These are phyloP conservation scores for Bujurquina vittata DNA, from an alignment of 2,113 vertebrate species.

Conservation along the genomic window DNA sequence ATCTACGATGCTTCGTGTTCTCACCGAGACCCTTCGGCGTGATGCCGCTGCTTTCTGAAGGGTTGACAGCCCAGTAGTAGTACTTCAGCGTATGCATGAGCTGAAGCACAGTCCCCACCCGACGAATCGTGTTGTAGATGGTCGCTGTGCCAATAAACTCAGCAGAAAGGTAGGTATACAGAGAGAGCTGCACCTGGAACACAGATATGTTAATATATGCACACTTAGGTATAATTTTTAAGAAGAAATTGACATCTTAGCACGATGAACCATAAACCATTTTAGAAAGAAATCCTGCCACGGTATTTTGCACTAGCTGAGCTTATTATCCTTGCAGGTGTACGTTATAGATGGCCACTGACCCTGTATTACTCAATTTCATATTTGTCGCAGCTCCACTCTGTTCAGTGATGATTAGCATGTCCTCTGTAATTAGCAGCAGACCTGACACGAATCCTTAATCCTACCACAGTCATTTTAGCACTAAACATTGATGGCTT, in stretches of 20 bases:
- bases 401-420: slow-evolving; percentile 55
- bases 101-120: slow-evolving; percentile 94
- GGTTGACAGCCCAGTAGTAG: slow-evolving; percentile 96
- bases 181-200: slow-evolving; percentile 89
- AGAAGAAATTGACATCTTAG: neutral
- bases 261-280: neutral
- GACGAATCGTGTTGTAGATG: slow-evolving; percentile 94
- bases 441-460: slow-evolving; percentile 55
- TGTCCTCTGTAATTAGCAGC: slow-evolving; percentile 58
- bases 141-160: slow-evolving; percentile 97
- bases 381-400: slow-evolving; percentile 33
- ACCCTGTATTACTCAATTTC: slow-evolving; percentile 41
- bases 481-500: slow-evolving; percentile 14
- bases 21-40: slow-evolving; percentile 91
- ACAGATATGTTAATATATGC: neutral
- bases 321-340: slow-evolving; percentile 25
- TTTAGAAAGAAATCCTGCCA: neutral
- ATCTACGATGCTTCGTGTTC: slow-evolving; percentile 48
- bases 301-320: slow-evolving; percentile 5
- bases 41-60: slow-evolving; percentile 89
- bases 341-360: slow-evolving; percentile 24
- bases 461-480: slow-evolving; percentile 30
- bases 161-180: slow-evolving; percentile 95
- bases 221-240: neutral
- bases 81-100: slow-evolving; percentile 95